phyloP scores from a whole-genome alignment of 2,797 vertebrate species.

The Gambelia wislizenii region DNA sequence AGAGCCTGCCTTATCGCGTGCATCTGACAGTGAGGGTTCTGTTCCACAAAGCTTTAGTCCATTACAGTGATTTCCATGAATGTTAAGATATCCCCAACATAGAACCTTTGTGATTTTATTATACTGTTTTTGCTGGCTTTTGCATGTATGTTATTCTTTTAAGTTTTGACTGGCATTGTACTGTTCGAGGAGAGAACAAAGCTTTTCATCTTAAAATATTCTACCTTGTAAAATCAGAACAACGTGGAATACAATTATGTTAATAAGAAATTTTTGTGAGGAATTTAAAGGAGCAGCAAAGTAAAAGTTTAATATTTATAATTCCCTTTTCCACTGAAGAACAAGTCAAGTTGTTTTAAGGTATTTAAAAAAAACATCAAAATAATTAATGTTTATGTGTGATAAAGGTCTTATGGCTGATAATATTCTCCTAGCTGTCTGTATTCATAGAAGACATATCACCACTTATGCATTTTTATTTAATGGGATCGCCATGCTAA shows the following conservation, averaged over 20 bases:
- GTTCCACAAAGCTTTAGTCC: not conserved
- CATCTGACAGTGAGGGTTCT: not conserved
- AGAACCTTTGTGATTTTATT: not conserved
- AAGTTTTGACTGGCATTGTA: not conserved
- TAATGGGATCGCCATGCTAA: not conserved
- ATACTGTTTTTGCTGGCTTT: slow-evolving; percentile 1
- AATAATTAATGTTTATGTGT: slow-evolving; percentile 17
- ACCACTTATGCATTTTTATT: not conserved
- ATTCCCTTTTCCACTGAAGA: slow-evolving; percentile 23
- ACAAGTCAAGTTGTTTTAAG: not conserved
- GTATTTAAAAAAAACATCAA: not conserved
- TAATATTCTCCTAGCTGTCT: not conserved
- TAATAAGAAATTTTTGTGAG: slow-evolving; percentile 9
- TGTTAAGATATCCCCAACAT: not conserved
- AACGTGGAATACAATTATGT: slow-evolving; percentile 29
- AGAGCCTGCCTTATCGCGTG: not conserved
- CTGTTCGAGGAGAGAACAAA: slow-evolving; percentile 11
- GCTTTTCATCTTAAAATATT: slow-evolving; percentile 40
- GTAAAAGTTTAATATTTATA: slow-evolving; percentile 35
- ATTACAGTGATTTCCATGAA: not conserved
- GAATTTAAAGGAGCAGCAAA: not conserved
- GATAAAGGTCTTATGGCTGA: not conserved
- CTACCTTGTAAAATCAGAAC: slow-evolving; percentile 10
- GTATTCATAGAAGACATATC: not conserved
- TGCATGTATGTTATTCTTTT: not conserved